Evolutionary conservation across 1,140 invertebrate genomes (phyloP), one percentile per base, ranked within the genome.

Genomic region (Delia radicum): DNA sequence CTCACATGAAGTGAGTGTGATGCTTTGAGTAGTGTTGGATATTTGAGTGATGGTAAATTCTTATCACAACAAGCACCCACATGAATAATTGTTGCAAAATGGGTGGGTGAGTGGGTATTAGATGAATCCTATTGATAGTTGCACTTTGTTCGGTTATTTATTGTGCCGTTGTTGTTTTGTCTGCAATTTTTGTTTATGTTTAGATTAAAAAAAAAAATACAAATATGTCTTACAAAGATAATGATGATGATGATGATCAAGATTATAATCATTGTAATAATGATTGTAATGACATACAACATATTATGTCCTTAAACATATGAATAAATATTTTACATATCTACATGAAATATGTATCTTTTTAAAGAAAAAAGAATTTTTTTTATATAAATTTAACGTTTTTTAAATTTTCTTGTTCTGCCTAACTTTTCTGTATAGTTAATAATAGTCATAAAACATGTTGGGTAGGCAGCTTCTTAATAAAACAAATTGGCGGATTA

Each of bases 11-110:
- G 18, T 21, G 48, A 55, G 48, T 55, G 48, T 1, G 6, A 7
- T 55, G 48, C 48, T 55, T 55, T 55, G 48, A 55, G 48, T 55
- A 6, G 18, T n/a, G 24, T 55, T 33, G 18, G 27, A 21, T n/a
- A n/a, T 33, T 69, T 69, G 65, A 69, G 65, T 69, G 65, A 69
- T 69, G 65, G 65, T 69, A 69, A 69, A 29, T 69, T 69, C 65
- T 69, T 69, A 69, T 69, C 65, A 21, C 31, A 33, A 69, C 18
- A 69, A 69, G 65, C 65, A 69, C 65, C 65, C 65, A 69, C 29
- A 69, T 33, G 65, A 55, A 55, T 21, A 55, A 21, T 18, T 21
- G n/a, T 21, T 8, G 8, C 48, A 55, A 55, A 55, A 21, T 55
- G 18, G 21, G 5, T 21, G 18, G n/a, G 48, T 15, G 21, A 18